phyloP scores from a whole-genome alignment of 2,888 invertebrate species.

The Hirtodrosophila confusa region DNA sequence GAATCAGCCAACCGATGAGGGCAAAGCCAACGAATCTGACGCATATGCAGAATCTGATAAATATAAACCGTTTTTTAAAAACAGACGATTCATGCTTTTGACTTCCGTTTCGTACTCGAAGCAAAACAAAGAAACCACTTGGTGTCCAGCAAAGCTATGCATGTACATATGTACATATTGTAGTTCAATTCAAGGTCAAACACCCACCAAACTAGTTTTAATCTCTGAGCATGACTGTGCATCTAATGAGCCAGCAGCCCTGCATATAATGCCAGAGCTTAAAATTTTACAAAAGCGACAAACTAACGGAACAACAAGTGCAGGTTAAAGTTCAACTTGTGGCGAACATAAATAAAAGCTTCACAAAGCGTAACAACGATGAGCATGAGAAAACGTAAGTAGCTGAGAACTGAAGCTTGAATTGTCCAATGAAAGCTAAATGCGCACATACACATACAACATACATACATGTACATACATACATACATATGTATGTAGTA shows the following conservation, averaged over 20 bases:
- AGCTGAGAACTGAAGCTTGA: slow-evolving; percentile 21
- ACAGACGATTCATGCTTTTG: slow-evolving; percentile 32
- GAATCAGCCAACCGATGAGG: slow-evolving; percentile 28
- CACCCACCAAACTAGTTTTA: slow-evolving; percentile 48
- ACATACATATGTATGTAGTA: not conserved
- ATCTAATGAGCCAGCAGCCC: slow-evolving; percentile 16
- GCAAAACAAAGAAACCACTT: slow-evolving; percentile 27
- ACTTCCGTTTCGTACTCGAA: slow-evolving; percentile 39
- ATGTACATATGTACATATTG: no score
- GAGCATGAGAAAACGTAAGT: slow-evolving; percentile 1
- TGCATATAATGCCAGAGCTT: slow-evolving; percentile 12
- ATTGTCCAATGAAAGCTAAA: slow-evolving; percentile 2
- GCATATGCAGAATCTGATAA: slow-evolving; percentile 11
- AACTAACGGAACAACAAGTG: slow-evolving; percentile 35
- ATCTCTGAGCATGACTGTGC: slow-evolving; percentile 31
- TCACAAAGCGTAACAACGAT: slow-evolving; percentile 22
- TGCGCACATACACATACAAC: not conserved
- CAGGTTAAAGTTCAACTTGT: slow-evolving; percentile 47
- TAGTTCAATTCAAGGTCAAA: slow-evolving; percentile 62
- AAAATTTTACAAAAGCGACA: slow-evolving; percentile 10
- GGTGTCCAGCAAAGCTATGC: slow-evolving; percentile 1
- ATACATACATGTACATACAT: not conserved
- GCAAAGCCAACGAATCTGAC: slow-evolving; percentile 24
- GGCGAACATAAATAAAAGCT: slow-evolving; percentile 21
- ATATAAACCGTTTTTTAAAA: slow-evolving; percentile 4